phyloP scores from a whole-genome alignment of 2,888 invertebrate species.

The Acanthosepion esculentum region DNA sequence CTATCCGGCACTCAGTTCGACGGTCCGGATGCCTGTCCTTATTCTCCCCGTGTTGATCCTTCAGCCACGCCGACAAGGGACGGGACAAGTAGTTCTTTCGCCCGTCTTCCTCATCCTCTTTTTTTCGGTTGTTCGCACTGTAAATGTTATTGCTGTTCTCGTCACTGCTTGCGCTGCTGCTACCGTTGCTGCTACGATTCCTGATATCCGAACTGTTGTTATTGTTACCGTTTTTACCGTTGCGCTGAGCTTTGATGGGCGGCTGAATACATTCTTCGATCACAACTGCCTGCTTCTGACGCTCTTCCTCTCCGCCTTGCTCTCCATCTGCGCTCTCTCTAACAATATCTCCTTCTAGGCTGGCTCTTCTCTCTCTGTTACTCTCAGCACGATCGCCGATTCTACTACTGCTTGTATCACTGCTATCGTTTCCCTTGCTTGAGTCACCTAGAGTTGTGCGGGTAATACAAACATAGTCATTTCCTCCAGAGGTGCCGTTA shows the following conservation, averaged over 20 bases:
- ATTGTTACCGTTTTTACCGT: conserved; percentile 6
- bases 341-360: not conserved
- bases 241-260: not conserved
- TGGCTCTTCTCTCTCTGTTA: not conserved
- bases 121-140: not conserved
- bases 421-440: not conserved
- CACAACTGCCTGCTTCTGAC: conserved; percentile 13
- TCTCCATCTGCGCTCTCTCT: not conserved
- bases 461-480: not conserved
- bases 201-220: not conserved
- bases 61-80: not conserved
- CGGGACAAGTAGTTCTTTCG: not conserved
- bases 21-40: not conserved
- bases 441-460: not conserved
- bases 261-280: not conserved
- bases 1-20: not conserved
- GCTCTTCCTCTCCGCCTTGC: not conserved
- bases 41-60: not conserved
- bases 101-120: not conserved
- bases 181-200: not conserved
- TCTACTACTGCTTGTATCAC: not conserved
- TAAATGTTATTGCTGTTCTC: not conserved
- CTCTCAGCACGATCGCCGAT: not conserved
- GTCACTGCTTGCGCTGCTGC: not conserved
- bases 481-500: not conserved